A percentile compares a stretch with the other conserved stretches of the same genome.
phyloP scores from a whole-genome alignment of 2,888 invertebrate species.

The Alentia gelatinosa region DNA sequence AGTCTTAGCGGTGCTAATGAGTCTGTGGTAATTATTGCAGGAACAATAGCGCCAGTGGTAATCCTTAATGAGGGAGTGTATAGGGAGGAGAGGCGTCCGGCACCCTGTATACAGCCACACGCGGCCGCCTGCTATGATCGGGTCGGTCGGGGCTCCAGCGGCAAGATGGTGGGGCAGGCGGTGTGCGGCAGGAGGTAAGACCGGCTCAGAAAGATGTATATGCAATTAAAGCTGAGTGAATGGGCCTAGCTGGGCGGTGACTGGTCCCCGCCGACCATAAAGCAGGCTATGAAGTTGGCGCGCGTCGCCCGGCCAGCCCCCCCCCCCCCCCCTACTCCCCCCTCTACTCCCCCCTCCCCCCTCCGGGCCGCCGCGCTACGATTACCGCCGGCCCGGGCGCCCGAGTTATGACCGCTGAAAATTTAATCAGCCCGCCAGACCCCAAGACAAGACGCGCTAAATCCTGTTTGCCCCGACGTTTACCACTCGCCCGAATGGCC shows the following conservation, averaged over 20 bases:
- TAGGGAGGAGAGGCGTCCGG: no score
- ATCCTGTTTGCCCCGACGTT: constrained; percentile 43
- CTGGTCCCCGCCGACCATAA: constrained; percentile 52
- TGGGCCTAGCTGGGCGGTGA: constrained; percentile 45
- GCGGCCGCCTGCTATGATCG: neutral
- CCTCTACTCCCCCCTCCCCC: no score
- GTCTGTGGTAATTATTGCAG: neutral
- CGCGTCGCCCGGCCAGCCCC: constrained; percentile 24
- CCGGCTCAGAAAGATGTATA: constrained; percentile 52
- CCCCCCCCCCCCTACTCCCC: no score
- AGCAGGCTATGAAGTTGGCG: constrained; percentile 39
- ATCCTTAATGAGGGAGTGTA: neutral
- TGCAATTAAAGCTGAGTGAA: constrained; percentile 51
- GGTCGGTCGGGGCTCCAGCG: neutral
- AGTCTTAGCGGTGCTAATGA: neutral
- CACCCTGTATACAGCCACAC: no score
- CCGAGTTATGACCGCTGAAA: constrained; percentile 49
- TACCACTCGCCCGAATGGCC: neutral
- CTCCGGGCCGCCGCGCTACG: constrained; percentile 5
- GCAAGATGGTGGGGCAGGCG: constrained; percentile 37
- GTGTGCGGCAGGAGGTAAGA: constrained; percentile 15
- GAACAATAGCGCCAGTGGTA: neutral
- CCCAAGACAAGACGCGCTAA: neutral
- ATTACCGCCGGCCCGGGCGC: constrained; percentile 37
- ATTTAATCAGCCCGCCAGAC: constrained; percentile 41